Evolutionary conservation across 2,888 invertebrate species (phyloP), one percentile per base, ranked within the genome.

Genomic region (Patella pellucida): DNA sequence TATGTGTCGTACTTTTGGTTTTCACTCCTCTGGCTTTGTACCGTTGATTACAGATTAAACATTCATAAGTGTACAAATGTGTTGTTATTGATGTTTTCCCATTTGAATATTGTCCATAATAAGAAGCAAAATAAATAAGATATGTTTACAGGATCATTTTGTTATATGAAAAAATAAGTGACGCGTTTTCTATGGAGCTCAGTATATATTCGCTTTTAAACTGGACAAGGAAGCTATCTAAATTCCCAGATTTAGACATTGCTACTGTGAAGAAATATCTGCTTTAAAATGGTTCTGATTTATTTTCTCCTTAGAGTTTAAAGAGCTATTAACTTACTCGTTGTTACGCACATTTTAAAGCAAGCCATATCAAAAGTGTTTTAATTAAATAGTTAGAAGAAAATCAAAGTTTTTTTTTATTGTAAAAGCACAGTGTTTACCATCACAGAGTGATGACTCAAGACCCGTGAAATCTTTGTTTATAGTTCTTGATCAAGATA

Each of bases 401-500:
- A n/a, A n/a, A n/a, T n/a, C n/a, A n/a, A n/a, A n/a, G n/a, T n/a
- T n/a, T n/a, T n/a, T n/a, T n/a, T n/a, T n/a, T n/a, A n/a, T n/a
- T n/a, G n/a, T n/a, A n/a, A 4, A 72, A 67, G 73, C 50, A 9
- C 69, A 68, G 23, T 73, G 73, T 27, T 19, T 70, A 7, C 70
- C 76, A 16, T 76, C 73, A 4, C 76, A 76, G 52, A 76, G 76
- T 71, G 14, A n/a, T 23, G 73, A 69, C 15, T 52, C 23, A 14
- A 54, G 51, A 14, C 16, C 56, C 7, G 69, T 73, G 15, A 76
- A 76, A 41, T 73, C 41, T 23, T 50, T 73, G 5, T 69, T 69
- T 62, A 70, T 68, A 9, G 52, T 76, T 7, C 31, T 76, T n/a
- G 76, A 76, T 51, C 23, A 70, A 23, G 3, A n/a, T 5, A 76